phyloP scores from a whole-genome alignment of 2,888 invertebrate species.

The Agrochola lychnidis region DNA sequence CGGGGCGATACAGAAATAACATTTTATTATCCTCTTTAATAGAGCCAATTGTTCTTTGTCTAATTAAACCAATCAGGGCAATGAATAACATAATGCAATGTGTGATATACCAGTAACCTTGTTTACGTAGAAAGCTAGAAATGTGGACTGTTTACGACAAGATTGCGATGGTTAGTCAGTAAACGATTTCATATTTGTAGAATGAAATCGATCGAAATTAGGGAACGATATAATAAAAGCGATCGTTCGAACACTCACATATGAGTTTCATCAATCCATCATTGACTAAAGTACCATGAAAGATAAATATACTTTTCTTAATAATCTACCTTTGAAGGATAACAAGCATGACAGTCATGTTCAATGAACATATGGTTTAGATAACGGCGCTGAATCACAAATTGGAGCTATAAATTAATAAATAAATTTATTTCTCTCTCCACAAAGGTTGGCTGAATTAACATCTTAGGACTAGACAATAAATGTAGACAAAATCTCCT shows the following conservation, averaged over 20 bases:
- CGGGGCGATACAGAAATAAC: slow-evolving; percentile 14
- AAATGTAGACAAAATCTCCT: no score
- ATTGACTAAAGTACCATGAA: background rate
- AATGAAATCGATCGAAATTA: background rate
- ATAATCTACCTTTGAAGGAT: slow-evolving; percentile 4
- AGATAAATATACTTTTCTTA: background rate
- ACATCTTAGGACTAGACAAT: no score
- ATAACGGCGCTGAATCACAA: slow-evolving; percentile 11
- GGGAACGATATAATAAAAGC: background rate
- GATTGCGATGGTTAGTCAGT: background rate
- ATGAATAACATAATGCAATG: slow-evolving; percentile 16
- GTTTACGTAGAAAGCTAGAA: slow-evolving; percentile 20
- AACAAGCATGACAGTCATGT: slow-evolving; percentile 1
- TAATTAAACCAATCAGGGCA: slow-evolving; percentile 45
- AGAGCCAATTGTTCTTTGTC: slow-evolving; percentile 30
- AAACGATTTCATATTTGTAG: slow-evolving; percentile 18
- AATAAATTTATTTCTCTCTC: no score
- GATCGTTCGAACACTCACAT: background rate
- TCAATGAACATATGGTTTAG: slow-evolving; percentile 14
- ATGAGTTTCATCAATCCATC: background rate
- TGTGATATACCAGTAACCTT: slow-evolving; percentile 13
- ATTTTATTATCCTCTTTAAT: slow-evolving; percentile 30
- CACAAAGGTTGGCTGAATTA: no score
- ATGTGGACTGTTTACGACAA: slow-evolving; percentile 12
- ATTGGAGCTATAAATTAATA: slow-evolving; percentile 4